Base-by-base conservation (phyloP, 2,888 invertebrate genomes). In the Cryptocephalus moraei region DNA sequence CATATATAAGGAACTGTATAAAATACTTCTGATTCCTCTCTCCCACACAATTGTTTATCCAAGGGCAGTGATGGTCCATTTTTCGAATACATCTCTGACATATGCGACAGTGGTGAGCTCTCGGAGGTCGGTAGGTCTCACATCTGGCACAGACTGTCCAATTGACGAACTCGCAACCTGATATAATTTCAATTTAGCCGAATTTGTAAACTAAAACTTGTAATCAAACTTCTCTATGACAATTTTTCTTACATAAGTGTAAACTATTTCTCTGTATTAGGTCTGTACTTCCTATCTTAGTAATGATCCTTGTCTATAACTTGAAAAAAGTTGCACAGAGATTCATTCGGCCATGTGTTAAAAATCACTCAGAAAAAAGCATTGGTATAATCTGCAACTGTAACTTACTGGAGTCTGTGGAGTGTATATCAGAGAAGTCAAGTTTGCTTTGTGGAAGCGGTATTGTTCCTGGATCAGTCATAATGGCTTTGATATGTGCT, bases 21-120 rank as follows among this genome's bases (percentile, higher is more conserved):
- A 92, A 92, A 73, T 86, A 91, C 68, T 91, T 91, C 73, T 92
- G 91, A 75, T 93, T 92, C 62, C 81, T 80, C 71, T 92, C 91
- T 40, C 91, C 92, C 6, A 92, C 90, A 69, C 92, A 92, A 69
- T 93, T 93, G 68, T 93, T 93, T 42, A 92, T 91, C 89, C 89
- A 90, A 6, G 89, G 86, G 71, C 87, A 88, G 68, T 91, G 91
- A 69, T 92, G 91, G 65, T 88, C 87, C 86, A 87, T 86, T 62
- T 82, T 75, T 52, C 81, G 72, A 49, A 91, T 82, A 65, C 91
- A 91, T 52, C 89, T 75, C 60, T 86, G 83, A 65, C 91, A 92
- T 55, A 91, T 86, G 57, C 89, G 79, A 70, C 91, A 92, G 67
- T 92, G 91, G 69, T 91, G 90, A 8, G 91, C 90, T 55, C 88